Conservation (phyloP, 2,113 vertebrate species). For the Paratilapia polleni region DNA sequence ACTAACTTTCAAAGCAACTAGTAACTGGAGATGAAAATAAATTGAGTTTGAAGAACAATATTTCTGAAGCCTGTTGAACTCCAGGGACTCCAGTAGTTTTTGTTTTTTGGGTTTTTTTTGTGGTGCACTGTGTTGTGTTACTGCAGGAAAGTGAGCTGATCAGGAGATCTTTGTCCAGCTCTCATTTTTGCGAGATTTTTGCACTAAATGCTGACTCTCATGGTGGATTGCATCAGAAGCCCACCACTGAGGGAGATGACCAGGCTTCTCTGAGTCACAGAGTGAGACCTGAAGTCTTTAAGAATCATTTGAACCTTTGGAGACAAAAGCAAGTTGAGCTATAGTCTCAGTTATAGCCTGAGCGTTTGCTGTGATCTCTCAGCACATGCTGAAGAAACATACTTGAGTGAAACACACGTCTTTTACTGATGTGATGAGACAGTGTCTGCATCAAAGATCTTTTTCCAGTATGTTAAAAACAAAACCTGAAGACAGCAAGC, state of each 20-base stretch:
- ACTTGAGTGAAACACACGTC: neutral
- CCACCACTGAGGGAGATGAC: neutral
- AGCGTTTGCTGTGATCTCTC: slow-evolving; percentile 3
- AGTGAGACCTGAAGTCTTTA: neutral
- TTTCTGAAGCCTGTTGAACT: no score
- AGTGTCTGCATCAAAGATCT: slow-evolving; percentile 22
- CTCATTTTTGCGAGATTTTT: slow-evolving; percentile 12
- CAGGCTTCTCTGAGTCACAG: slow-evolving; percentile 22
- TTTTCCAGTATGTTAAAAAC: slow-evolving; percentile 26
- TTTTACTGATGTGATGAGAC: slow-evolving; percentile 15
- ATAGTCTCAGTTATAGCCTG: neutral
- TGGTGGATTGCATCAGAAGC: slow-evolving; percentile 3
- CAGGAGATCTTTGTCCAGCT: slow-evolving; percentile 3
- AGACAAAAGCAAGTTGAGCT: neutral
- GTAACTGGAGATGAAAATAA: neutral
- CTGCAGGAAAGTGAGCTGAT: neutral
- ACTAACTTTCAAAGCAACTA: neutral
- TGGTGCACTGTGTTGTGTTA: neutral
- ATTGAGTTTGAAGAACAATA: neutral
- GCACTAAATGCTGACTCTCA: neutral
- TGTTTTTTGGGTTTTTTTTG: neutral
- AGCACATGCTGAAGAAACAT: neutral
- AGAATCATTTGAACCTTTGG: neutral
- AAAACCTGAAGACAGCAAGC: slow-evolving; percentile 26
- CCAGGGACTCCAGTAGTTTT: neutral